phyloP scores from a whole-genome alignment of 1,140 invertebrate species.

The Olivierus martensii region DNA sequence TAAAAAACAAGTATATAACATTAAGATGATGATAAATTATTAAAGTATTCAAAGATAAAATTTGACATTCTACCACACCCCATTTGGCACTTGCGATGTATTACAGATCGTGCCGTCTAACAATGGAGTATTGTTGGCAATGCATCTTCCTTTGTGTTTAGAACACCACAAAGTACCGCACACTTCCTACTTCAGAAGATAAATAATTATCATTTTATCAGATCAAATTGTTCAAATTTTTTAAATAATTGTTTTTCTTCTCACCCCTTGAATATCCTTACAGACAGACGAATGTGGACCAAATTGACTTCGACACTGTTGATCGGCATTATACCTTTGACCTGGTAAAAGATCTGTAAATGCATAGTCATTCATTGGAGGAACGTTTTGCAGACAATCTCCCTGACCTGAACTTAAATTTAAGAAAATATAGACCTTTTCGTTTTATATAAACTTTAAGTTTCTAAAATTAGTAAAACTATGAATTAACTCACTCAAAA shows the following conservation, averaged over 20 bases:
- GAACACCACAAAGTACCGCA: constrained; percentile 72
- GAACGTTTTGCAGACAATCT: too few species aligned
- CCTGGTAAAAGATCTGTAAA: constrained; percentile 35
- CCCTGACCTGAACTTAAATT: too few species aligned
- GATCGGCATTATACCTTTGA: constrained; percentile 68
- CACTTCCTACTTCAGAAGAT: constrained; percentile 35
- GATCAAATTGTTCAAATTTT: neutral
- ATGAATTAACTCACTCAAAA: constrained; percentile 15
- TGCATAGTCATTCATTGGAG: neutral
- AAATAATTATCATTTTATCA: too few species aligned
- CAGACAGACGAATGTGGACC: constrained; percentile 54
- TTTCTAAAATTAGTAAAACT: too few species aligned
- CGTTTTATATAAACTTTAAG: too few species aligned
- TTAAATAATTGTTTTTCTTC: constrained; percentile 14
- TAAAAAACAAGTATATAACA: constrained; percentile 26
- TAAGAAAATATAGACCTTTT: too few species aligned
- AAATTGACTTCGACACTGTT: constrained; percentile 73
- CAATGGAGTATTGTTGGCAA: constrained; percentile 64
- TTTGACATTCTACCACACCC: too few species aligned
- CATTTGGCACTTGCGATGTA: constrained; percentile 38
- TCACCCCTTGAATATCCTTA: constrained; percentile 39
- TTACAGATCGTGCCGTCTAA: constrained; percentile 74
- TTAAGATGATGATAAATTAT: neutral
- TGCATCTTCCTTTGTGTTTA: constrained; percentile 58
- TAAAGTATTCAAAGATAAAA: neutral